These are phyloP conservation scores for Strigamia maritima DNA, from an alignment of 2,888 invertebrate species.

Conservation along the genomic window DNA sequence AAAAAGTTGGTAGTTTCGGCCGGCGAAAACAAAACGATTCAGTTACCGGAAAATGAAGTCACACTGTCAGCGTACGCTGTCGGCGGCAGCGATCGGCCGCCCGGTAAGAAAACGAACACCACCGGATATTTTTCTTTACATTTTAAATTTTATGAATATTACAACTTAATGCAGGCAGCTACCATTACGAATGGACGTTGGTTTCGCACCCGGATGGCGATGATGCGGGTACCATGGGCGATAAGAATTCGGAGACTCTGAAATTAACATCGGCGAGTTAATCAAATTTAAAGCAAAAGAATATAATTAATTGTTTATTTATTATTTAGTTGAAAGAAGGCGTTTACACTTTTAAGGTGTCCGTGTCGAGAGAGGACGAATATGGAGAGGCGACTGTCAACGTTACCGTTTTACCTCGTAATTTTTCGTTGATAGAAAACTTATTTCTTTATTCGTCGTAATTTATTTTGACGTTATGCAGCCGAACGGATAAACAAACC, in stretches of 20 bases:
- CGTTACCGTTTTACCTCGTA: constrained; percentile 78
- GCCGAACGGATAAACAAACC: constrained; percentile 74
- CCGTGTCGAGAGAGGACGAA: constrained; percentile 62
- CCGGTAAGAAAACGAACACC: too few species aligned
- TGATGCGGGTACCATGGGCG: constrained; percentile 54
- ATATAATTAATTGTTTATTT: too few species aligned
- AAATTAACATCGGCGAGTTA: constrained; percentile 42
- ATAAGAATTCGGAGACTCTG: constrained; percentile 42
- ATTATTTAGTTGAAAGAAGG: constrained; percentile 60
- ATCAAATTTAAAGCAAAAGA: too few species aligned
- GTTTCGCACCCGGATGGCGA: constrained; percentile 76
- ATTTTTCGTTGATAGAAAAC: constrained; percentile 7
- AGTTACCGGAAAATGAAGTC: constrained; percentile 78
- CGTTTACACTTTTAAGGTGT: constrained; percentile 79
- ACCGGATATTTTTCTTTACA: too few species aligned
- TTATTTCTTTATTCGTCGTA: background rate
- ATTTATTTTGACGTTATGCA: constrained; percentile 41
- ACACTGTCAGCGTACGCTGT: constrained; percentile 74
- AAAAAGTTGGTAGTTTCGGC: constrained; percentile 51
- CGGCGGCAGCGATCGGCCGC: background rate
- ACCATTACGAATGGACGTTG: constrained; percentile 75
- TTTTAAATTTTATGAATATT: constrained; percentile 13
- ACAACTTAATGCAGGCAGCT: background rate
- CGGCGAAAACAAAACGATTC: constrained; percentile 63
- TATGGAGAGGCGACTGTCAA: constrained; percentile 68